These are phyloP conservation scores for Bos indicus DNA, from an alignment of 2,113 vertebrate genomes.

Conservation along the genomic window DNA sequence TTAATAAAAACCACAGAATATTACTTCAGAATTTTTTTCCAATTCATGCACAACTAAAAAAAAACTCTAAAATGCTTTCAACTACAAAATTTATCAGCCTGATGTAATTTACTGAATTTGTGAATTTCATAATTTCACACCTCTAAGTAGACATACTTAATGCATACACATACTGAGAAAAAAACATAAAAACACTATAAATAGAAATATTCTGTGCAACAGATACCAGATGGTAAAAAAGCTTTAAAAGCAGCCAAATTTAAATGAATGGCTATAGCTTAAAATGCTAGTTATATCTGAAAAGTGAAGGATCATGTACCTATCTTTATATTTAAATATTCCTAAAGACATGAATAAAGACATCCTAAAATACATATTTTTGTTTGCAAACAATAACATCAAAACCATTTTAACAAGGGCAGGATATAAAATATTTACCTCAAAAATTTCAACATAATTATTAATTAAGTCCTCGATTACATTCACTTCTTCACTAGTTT, in stretches of 20 bases:
- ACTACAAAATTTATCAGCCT: neutral
- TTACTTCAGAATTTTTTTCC: conserved; percentile 7
- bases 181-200: neutral
- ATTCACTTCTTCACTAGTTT: conserved; percentile 87
- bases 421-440: conserved; percentile 81
- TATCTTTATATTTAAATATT: neutral
- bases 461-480: conserved; percentile 94
- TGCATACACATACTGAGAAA: neutral
- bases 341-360: neutral
- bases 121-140: conserved; percentile 41
- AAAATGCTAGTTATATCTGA: neutral
- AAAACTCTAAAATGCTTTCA: conserved; percentile 6
- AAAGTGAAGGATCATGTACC: neutral
- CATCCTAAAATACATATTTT: neutral
- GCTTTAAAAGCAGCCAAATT: conserved; percentile 24
- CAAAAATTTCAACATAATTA: conserved; percentile 94
- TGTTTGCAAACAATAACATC: conserved; percentile 24
- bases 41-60: neutral
- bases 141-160: conserved; percentile 33
- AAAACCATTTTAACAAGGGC: neutral
- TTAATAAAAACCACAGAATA: neutral
- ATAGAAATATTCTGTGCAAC: conserved; percentile 1
- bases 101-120: conserved; percentile 8
- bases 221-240: conserved; percentile 43
- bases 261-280: conserved; percentile 21